phyloP scores from a whole-genome alignment of 1,140 invertebrate species.

The Bursaphelenchus mucronatus region DNA sequence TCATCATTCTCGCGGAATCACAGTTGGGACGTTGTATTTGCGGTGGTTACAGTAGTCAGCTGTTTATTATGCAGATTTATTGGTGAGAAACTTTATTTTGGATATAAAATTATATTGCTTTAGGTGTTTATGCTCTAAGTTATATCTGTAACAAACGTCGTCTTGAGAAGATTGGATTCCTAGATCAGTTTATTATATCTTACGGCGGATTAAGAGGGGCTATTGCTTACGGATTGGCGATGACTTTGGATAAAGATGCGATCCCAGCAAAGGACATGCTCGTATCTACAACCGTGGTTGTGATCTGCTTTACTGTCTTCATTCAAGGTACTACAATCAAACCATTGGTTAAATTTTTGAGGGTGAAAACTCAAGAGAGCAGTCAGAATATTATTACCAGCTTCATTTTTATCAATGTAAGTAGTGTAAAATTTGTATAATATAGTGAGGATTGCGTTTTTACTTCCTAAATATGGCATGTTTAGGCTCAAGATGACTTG shows the following conservation, averaged over 20 bases:
- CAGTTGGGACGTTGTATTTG: slow-evolving; percentile 86
- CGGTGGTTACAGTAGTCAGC: slow-evolving; percentile 77
- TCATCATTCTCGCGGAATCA: slow-evolving; percentile 71
- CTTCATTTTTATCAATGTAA: slow-evolving; percentile 31
- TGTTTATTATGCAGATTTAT: slow-evolving; percentile 28
- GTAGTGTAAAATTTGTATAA: slow-evolving; percentile 21
- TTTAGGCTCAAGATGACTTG: slow-evolving; percentile 32
- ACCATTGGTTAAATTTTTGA: slow-evolving; percentile 64
- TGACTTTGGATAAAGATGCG: slow-evolving; percentile 57
- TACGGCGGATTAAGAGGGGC: slow-evolving; percentile 34
- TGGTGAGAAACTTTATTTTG: not conserved
- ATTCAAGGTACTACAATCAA: slow-evolving; percentile 65
- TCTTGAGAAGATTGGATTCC: slow-evolving; percentile 56
- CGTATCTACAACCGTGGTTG: slow-evolving; percentile 64
- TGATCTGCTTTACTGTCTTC: slow-evolving; percentile 66
- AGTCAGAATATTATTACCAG: slow-evolving; percentile 29
- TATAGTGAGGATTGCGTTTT: not conserved
- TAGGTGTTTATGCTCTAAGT: slow-evolving; percentile 62
- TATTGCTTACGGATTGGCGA: slow-evolving; percentile 46
- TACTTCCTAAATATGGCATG: slow-evolving; percentile 1
- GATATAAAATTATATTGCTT: slow-evolving; percentile 62
- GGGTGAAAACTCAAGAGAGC: slow-evolving; percentile 61
- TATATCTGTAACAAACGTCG: slow-evolving; percentile 53
- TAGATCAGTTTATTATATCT: slow-evolving; percentile 63
- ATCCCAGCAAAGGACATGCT: slow-evolving; percentile 62